These are phyloP conservation scores for Ictalurus punctatus DNA, from an alignment of 2,113 vertebrate species.

Conservation along the genomic window DNA sequence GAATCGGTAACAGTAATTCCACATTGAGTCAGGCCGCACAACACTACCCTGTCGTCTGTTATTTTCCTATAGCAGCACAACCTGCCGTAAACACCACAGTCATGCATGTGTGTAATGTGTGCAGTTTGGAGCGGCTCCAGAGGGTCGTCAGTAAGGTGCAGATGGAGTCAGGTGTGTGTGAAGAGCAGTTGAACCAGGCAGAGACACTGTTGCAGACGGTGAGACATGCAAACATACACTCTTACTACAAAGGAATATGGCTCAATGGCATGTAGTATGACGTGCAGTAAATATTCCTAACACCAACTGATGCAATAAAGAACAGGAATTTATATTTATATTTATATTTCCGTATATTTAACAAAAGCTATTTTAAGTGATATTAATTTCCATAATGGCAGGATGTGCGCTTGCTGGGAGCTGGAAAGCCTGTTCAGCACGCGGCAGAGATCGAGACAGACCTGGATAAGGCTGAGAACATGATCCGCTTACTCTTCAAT, in stretches of 20 bases:
- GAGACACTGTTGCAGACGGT: slow-evolving; percentile 88
- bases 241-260: background rate
- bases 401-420: slow-evolving; percentile 81
- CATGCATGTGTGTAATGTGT: slow-evolving; percentile 27
- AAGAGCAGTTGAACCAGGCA: slow-evolving; percentile 95
- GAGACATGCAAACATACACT: slow-evolving; percentile 46
- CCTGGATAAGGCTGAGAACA: slow-evolving; percentile 85
- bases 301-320: background rate
- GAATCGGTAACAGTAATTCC: background rate
- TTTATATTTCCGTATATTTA: background rate
- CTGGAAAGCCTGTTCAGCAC: slow-evolving; percentile 78
- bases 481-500: slow-evolving; percentile 90
- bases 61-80: background rate
- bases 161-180: slow-evolving; percentile 92
- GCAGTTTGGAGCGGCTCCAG: slow-evolving; percentile 90
- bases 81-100: background rate
- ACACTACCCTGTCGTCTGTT: background rate
- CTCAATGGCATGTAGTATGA: background rate
- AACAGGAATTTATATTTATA: background rate
- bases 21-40: background rate
- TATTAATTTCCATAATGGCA: slow-evolving; percentile 45
- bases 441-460: slow-evolving; percentile 80
- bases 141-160: slow-evolving; percentile 89
- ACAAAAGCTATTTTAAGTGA: background rate
- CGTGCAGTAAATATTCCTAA: background rate